Evolutionary conservation across 2,797 vertebrate species (phyloP), one percentile per base, ranked within the genome.

Genomic region (Pyrocephalus nanus): DNA sequence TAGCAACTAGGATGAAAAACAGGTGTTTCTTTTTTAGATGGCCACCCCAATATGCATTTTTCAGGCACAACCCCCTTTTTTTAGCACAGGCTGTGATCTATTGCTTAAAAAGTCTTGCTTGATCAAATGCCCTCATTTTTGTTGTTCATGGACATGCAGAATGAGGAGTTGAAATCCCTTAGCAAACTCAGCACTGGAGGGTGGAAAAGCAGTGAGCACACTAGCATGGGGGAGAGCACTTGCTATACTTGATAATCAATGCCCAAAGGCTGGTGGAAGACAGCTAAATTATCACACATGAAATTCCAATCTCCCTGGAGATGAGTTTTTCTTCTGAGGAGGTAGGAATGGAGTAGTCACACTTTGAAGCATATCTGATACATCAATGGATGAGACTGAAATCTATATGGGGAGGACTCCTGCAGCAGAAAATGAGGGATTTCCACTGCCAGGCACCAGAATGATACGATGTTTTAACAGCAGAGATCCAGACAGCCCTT

Each of bases 241-340:
- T 74, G 57, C 45, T 80, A 3, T 42, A 50, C 40, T 72, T 9
- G 1, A 34, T 75, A 88, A 69, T 62, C 82, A 75, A 2, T 66
- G 73, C 64, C 90, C 80, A 87, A 79, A 55, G 60, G 36, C 53
- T 93, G 65, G 13, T 55, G n/a, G 50, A 80, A 92, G 80, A 87
- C 54, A 79, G 67, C 27, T 71, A 30, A 88, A 61, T 94, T 86
- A 87, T 72, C 57, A 86, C 21, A 61, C 23, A 32, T 45, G 64
- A 81, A 86, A 92, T n/a, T 78, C 66, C n/a, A 7, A 5, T 94
- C 79, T 93, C 73, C 47, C 62, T 86, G 73, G 87, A 90, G 85
- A 91, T 43, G 10, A 75, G 10, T 11, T 88, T 91, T 90, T 81
- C 66, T 90, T 43, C 85, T 93, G 82, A 75, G 78, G 72, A 51